These are phyloP conservation scores for Beris morrisii DNA, from an alignment of 2,888 invertebrate species.

Conservation along the genomic window DNA sequence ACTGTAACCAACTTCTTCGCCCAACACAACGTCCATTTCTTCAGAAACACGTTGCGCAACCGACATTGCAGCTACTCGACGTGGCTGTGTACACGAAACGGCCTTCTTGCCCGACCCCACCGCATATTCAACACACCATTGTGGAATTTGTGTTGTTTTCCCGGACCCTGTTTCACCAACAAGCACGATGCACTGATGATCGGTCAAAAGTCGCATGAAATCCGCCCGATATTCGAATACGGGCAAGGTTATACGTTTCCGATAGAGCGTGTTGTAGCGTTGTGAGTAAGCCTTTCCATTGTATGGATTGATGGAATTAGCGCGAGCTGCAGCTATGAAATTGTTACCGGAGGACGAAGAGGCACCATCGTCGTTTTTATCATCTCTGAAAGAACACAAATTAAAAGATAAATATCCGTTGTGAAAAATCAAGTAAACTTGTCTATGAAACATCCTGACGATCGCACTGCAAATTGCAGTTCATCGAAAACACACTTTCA, in stretches of 20 bases:
- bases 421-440: background rate
- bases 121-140: slow-evolving; percentile 86
- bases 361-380: slow-evolving; percentile 42
- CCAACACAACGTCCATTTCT: slow-evolving; percentile 96
- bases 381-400: slow-evolving; percentile 18
- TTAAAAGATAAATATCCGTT: background rate
- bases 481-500: too few species aligned
- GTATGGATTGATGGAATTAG: slow-evolving; percentile 70
- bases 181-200: slow-evolving; percentile 91
- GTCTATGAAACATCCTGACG: too few species aligned
- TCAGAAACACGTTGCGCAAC: slow-evolving; percentile 98
- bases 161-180: slow-evolving; percentile 99
- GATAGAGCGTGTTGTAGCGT: slow-evolving; percentile 84
- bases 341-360: slow-evolving; percentile 50
- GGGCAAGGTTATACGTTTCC: slow-evolving; percentile 87
- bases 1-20: slow-evolving; percentile 91
- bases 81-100: slow-evolving; percentile 95
- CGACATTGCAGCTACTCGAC: slow-evolving; percentile 99
- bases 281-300: slow-evolving; percentile 83
- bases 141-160: slow-evolving; percentile 99
- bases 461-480: too few species aligned
- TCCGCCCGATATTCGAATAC: slow-evolving; percentile 98
- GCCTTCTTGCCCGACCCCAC: slow-evolving; percentile 67
- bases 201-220: slow-evolving; percentile 90
- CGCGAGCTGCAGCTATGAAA: slow-evolving; percentile 47